These are phyloP conservation scores for Samia ricini DNA, from an alignment of 1,140 invertebrate genomes.

Conservation along the genomic window DNA sequence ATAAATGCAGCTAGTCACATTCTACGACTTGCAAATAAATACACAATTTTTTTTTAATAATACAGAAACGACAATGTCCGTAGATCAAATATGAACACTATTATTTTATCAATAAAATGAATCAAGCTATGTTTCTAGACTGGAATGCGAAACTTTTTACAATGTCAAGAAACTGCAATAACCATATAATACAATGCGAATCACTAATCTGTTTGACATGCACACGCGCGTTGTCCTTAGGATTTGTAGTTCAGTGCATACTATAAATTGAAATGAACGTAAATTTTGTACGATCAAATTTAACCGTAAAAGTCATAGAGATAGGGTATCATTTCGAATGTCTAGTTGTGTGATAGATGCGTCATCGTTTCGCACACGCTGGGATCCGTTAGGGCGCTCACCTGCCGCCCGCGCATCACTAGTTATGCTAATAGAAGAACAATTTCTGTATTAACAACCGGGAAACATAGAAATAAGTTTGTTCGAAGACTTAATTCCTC, in stretches of 20 bases:
- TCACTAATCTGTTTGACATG: conserved; percentile 51
- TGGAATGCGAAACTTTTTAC: conserved; percentile 39
- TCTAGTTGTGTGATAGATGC: conserved; percentile 42
- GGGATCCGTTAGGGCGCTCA: conserved; percentile 65
- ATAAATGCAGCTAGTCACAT: too few species aligned
- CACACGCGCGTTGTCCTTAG: conserved; percentile 47
- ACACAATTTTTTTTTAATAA: too few species aligned
- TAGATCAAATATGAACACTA: conserved; percentile 43
- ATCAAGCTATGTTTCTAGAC: conserved; percentile 29
- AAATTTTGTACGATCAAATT: conserved; percentile 30
- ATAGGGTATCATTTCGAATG: conserved; percentile 49
- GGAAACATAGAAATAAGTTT: conserved; percentile 29
- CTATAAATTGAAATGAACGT: conserved; percentile 43
- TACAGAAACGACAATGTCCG: not conserved
- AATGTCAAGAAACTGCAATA: conserved; percentile 42
- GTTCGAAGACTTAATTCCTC: conserved; percentile 26
- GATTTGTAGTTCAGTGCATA: conserved; percentile 42
- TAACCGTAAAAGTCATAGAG: conserved; percentile 30
- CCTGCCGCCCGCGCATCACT: conserved; percentile 71
- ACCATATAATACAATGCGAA: conserved; percentile 58
- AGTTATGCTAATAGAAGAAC: conserved; percentile 69
- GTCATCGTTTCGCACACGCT: conserved; percentile 47
- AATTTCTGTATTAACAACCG: conserved; percentile 36
- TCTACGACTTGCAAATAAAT: not conserved
- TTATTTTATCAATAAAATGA: conserved; percentile 50